Base-by-base conservation (phyloP, 2,113 vertebrate genomes). In the Diadophis punctatus region DNA sequence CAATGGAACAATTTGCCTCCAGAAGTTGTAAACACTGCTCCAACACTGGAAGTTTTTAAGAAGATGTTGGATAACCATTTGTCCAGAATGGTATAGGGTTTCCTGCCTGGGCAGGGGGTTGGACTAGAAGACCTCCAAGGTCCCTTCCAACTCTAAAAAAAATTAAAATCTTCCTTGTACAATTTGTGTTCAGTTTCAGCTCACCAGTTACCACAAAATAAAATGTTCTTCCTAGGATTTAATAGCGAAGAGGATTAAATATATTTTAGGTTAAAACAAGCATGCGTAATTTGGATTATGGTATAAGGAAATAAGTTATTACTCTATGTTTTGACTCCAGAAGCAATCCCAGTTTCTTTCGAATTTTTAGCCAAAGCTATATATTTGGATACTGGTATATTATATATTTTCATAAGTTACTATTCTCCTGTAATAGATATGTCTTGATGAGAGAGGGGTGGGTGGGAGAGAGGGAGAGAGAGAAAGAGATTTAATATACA, bases 131-230 rank as follows among this genome's bases (percentile, higher is more conserved):
- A 46, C 46, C 46, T 46, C 46, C 46, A 46, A 46, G 46, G 46
- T 46, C 46, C 46, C 46, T 46, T 46, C 46, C 46, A 46, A 46
- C 46, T 46, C 46, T 46, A 3, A 3, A 46, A 46, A 46, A 46
- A 46, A n/a, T n/a, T n/a, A n/a, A n/a, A 46, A 46, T 46, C 46
- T 95, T 94, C 87, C 0, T 0, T 92, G 43, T 18, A 52, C 51
- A 86, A 30, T 46, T 89, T 93, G 53, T 87, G 94, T 94, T 8
- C 89, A 89, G 30, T 0, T 93, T 89, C 30, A 90, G 34, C 49
- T 94, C 86, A 88, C 89, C 93, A 56, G 46, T 63, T 93, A 91
- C 68, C 49, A 34, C 3, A 91, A 12, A 2, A 89, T 53, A 93
- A 25, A 48, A 94, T 90, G 93, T 88, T 92, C 91, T 92, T 68